phyloP scores from a whole-genome alignment of 1,140 invertebrate genomes.

The Zelostemma sp. region DNA sequence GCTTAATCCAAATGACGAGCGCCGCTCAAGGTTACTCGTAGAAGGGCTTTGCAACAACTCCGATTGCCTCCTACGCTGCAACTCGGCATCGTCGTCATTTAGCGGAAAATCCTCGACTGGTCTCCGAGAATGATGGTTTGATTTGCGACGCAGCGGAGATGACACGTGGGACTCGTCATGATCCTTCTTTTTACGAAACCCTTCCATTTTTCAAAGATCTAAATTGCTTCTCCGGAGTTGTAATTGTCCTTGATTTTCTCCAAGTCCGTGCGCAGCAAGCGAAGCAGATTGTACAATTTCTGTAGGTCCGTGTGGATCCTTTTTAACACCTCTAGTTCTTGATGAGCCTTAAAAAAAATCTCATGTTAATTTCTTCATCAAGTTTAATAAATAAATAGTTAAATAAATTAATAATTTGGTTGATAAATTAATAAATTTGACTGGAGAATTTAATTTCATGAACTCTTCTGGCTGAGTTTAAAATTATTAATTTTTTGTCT shows the following conservation, averaged over 20 bases:
- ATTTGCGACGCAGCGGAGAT: neutral
- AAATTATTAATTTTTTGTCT: too few relatives aligned
- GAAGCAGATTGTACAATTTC: neutral
- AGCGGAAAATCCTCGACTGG: neutral
- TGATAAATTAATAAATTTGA: too few relatives aligned
- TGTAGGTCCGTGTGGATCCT: neutral
- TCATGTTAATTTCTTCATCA: neutral
- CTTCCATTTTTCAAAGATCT: too few relatives aligned
- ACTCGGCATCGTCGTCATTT: neutral
- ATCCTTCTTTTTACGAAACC: too few relatives aligned
- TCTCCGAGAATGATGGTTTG: neutral
- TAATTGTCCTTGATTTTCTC: neutral
- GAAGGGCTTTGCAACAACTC: neutral
- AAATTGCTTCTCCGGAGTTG: neutral
- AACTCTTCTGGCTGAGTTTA: too few relatives aligned
- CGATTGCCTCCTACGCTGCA: neutral
- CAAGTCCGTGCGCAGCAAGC: neutral
- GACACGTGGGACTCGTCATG: neutral
- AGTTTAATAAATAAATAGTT: too few relatives aligned
- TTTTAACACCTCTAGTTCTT: neutral
- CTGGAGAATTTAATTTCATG: too few relatives aligned
- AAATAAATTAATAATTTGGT: too few relatives aligned
- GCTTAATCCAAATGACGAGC: neutral
- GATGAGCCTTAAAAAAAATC: neutral
- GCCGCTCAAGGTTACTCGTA: neutral